Evolutionary conservation across 2,113 vertebrate genomes (phyloP).

Genomic region (Lates calcarifer): DNA sequence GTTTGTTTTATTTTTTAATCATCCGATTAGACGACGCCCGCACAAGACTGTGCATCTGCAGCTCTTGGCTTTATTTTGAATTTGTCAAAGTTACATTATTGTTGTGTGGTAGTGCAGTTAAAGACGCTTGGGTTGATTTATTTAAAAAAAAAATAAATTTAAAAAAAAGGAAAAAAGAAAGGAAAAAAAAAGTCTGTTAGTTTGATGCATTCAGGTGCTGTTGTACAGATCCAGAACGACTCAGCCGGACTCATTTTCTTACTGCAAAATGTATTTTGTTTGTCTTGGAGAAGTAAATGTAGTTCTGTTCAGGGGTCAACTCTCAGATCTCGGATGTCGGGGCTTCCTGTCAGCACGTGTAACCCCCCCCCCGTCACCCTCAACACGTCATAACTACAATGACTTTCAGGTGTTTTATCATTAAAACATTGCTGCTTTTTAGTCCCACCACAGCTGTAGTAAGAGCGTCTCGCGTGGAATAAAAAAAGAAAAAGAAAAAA

Average conservation of each 20-base stretch:
- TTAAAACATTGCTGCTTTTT: slow-evolving; percentile 64
- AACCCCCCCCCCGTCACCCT: slow-evolving; percentile 28
- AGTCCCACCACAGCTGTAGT: slow-evolving; percentile 36
- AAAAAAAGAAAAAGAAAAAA: too few species aligned
- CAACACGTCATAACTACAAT: slow-evolving; percentile 2
- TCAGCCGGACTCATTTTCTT: background rate
- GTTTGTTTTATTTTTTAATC: slow-evolving; percentile 13
- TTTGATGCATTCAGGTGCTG: slow-evolving; percentile 21
- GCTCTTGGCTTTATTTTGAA: slow-evolving; percentile 5
- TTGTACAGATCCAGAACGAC: slow-evolving; percentile 38
- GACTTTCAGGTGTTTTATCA: slow-evolving; percentile 20
- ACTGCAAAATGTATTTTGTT: background rate
- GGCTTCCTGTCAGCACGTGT: slow-evolving; percentile 41
- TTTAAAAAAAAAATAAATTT: too few species aligned
- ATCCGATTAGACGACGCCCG: background rate
- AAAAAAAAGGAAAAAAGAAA: too few species aligned
- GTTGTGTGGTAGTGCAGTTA: slow-evolving; percentile 37
- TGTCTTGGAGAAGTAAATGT: slow-evolving; percentile 20
- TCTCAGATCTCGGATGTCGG: background rate
- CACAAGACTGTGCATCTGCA: background rate
- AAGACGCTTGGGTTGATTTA: slow-evolving; percentile 33
- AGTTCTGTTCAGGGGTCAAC: background rate
- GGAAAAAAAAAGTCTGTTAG: slow-evolving; percentile 31
- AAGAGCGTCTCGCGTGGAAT: slow-evolving; percentile 48
- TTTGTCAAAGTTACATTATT: slow-evolving; percentile 13